A percentile compares a stretch with the other conserved stretches of the same genome.
phyloP scores from a whole-genome alignment of 1,140 invertebrate species.

The Drosophila kikkawai region DNA sequence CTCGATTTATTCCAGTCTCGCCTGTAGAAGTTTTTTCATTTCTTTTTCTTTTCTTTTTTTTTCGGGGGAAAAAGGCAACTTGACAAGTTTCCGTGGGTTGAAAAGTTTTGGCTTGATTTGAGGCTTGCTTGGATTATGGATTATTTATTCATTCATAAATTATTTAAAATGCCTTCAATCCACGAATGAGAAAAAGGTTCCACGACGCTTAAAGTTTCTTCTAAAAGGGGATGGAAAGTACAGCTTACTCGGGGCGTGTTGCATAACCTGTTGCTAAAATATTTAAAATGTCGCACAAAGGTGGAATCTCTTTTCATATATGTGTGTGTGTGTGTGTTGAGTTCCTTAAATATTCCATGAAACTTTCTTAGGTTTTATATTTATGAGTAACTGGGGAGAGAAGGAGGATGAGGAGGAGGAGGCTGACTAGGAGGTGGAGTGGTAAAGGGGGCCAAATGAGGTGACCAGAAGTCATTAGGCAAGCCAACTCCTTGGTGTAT shows the following conservation, averaged over 20 bases:
- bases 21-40: constrained; percentile 16
- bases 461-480: constrained; percentile 51
- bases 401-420: not conserved
- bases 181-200: constrained; percentile 18
- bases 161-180: constrained; percentile 67
- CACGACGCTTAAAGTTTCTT: constrained; percentile 25
- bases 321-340: constrained; percentile 2
- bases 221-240: not conserved
- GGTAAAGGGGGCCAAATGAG: constrained; percentile 3
- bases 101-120: constrained; percentile 53
- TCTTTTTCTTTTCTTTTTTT: not conserved
- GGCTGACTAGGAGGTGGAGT: too few species aligned
- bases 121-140: constrained; percentile 51
- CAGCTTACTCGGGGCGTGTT: constrained; percentile 4
- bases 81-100: constrained; percentile 15
- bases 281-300: constrained; percentile 54
- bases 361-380: constrained; percentile 42
- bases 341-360: constrained; percentile 50
- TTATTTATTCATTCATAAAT: constrained; percentile 64
- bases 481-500: constrained; percentile 49
- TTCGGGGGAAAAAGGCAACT: not conserved
- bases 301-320: constrained; percentile 23
- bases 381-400: constrained; percentile 40
- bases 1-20: not conserved
- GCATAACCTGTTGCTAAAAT: constrained; percentile 61